These are phyloP conservation scores for Diploscapter pachys DNA, from an alignment of 1,140 invertebrate species.

Conservation along the genomic window DNA sequence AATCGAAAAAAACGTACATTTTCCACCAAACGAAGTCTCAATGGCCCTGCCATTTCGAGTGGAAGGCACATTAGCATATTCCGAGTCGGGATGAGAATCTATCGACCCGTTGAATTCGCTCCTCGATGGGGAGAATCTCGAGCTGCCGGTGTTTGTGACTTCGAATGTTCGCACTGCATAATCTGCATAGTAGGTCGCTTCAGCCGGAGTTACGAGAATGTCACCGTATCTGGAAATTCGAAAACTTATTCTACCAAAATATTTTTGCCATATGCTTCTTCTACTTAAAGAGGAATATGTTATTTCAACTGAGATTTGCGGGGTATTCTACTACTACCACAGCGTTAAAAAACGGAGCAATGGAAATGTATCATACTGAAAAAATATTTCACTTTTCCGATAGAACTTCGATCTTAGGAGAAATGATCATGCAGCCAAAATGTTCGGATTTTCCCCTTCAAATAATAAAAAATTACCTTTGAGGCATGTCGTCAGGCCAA, in stretches of 20 bases:
- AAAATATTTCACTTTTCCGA: no score
- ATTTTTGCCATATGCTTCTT: no score
- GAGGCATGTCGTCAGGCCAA: constrained; percentile 42
- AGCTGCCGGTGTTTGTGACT: constrained; percentile 1
- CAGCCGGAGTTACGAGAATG: constrained; percentile 11
- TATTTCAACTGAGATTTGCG: no score
- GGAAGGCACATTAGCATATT: constrained; percentile 49
- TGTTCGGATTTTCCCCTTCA: background rate
- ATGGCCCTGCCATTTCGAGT: background rate
- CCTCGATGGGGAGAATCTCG: constrained; percentile 15
- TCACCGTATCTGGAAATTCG: background rate
- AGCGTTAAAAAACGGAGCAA: no score
- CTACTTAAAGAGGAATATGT: no score
- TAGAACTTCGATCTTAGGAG: no score
- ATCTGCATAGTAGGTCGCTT: constrained; percentile 9
- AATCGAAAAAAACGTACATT: no score
- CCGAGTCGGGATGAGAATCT: constrained; percentile 39
- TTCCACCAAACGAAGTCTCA: no score
- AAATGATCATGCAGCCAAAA: no score
- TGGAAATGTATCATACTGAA: no score
- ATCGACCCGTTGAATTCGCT: constrained; percentile 24
- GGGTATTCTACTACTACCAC: no score
- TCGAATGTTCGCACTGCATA: constrained; percentile 20
- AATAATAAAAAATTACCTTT: background rate
- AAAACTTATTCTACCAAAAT: no score